Base-by-base conservation (phyloP, 2,888 invertebrate species). In the Creontiades dilutus region DNA sequence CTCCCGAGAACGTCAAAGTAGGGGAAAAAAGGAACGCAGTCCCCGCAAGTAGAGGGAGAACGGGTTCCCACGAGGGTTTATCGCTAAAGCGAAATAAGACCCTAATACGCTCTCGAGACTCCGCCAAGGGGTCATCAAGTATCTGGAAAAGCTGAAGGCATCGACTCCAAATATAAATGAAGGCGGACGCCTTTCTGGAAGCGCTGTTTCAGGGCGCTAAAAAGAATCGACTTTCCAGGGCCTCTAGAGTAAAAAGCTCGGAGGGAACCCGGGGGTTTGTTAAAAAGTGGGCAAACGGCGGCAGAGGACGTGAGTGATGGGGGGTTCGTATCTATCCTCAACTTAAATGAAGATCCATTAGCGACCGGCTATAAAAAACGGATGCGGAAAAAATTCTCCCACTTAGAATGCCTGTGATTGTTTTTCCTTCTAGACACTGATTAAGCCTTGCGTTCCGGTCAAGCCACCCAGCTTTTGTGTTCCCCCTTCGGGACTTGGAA, bases 301-400 rank as follows among this genome's bases (percentile, higher is more conserved):
- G 46, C 37, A 46, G 37, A 46, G 78, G 46, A 78, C 78, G 78
- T 47, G 46, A 78, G 78, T 78, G 78, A 78, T 78, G 46, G 78
- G 14, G 78, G 28, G 12, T 47, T 46, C 46, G 46, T 78, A 78
- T 78, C 78, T 78, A 78, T 78, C 78, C 78, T 78, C 47, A 78
- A 47, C 78, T 78, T 78, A 78, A 78, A 78, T 78, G 78, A 78
- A 78, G 78, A 78, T 78, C 78, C 78, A 78, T 78, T 78, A 78
- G 78, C 78, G 78, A 68, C 68, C 68, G 13, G 78, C 46, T 46
- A 78, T 78, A 78, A 78, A 78, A 78, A 78, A 78, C 37, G 19
- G 78, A 78, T 78, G 78, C 47, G 78, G 78, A 78, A 78, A 78
- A 78, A 78, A 78, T 78, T 78, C 78, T 78, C 78, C 78, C 78